phyloP scores from a whole-genome alignment of 2,888 invertebrate genomes.

The Clunio marinus region DNA sequence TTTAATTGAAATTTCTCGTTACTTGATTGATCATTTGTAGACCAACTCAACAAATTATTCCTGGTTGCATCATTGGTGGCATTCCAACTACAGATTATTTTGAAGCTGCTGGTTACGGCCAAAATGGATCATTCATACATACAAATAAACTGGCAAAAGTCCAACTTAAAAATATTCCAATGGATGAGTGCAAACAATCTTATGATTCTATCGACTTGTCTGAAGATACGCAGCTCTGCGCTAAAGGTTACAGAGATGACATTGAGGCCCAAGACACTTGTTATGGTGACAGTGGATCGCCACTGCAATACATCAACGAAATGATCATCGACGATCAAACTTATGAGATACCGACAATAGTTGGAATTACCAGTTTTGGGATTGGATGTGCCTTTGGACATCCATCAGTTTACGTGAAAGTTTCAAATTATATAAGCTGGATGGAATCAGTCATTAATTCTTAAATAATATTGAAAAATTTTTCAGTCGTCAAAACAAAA shows the following conservation, averaged over 20 bases:
- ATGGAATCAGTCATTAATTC: conserved; percentile 43
- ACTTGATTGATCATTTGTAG: neutral
- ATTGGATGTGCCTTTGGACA: conserved; percentile 42
- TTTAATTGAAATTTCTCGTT: conserved; percentile 43
- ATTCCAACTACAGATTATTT: neutral
- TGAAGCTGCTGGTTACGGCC: conserved; percentile 33
- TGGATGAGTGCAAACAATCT: neutral
- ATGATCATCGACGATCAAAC: conserved; percentile 35
- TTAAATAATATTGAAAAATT: neutral
- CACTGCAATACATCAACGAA: conserved; percentile 44
- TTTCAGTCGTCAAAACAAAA: no score
- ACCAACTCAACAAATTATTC: conserved; percentile 17
- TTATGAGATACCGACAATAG: conserved; percentile 33
- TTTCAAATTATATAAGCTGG: conserved; percentile 43
- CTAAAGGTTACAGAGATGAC: neutral
- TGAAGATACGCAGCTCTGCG: conserved; percentile 12
- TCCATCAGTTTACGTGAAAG: conserved; percentile 44
- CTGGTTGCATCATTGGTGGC: neutral
- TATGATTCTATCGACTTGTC: neutral
- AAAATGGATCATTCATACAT: neutral
- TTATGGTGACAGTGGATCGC: conserved; percentile 49
- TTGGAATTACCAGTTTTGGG: conserved; percentile 44
- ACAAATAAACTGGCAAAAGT: conserved; percentile 16
- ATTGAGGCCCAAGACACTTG: neutral
- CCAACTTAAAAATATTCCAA: neutral